Evolutionary conservation across 2,888 invertebrate genomes (phyloP), one percentile per base, ranked within the genome.

Genomic region (Venusia cambrica): DNA sequence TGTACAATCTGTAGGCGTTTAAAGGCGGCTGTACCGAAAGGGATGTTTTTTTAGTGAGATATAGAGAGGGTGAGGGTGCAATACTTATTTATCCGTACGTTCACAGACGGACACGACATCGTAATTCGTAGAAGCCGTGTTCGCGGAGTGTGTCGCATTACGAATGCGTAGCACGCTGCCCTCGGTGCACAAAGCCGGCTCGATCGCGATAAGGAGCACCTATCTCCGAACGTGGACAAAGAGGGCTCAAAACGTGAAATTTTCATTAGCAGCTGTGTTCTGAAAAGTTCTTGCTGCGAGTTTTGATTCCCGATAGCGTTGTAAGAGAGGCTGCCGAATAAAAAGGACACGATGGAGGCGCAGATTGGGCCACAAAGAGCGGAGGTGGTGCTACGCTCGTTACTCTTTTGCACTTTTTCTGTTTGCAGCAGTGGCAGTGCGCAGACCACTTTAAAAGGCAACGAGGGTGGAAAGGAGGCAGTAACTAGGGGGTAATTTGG

Each of bases 1-100:
- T 87, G 85, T 87, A 87, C 87, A 87, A 87, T 87, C 87, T 87
- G 87, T 85, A 87, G 87, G 84, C 87, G 84, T 87, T 87, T 87
- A 87, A 85, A 87, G 85, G 80, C 84, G 76, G 84, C 84, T 77
- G 80, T 76, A 73, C 62, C 73, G 76, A 83, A 85, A 87, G 87
- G 87, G 85, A 87, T 85, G 85, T 87, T 87, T 87, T 85, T 87
- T 87, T 85, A 79, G 78, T 73, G 70, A 77, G 70, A 77, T 75
- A 81, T 76, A 59, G 69, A 84, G 87, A 84, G 87, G 87, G 87
- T 73, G 87, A 87, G 87, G 87, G 87, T 83, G 84, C 83, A 84
- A 80, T 84, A 87, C 85, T 85, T 85, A 85, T 85, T 85, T 85
- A 83, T 85, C 74, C 60, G 69, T 73, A 73, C 73, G 74, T 78